A percentile compares a stretch with the other conserved stretches of the same genome.
phyloP scores from a whole-genome alignment of 2,888 invertebrate genomes.

The Sycophila texana region DNA sequence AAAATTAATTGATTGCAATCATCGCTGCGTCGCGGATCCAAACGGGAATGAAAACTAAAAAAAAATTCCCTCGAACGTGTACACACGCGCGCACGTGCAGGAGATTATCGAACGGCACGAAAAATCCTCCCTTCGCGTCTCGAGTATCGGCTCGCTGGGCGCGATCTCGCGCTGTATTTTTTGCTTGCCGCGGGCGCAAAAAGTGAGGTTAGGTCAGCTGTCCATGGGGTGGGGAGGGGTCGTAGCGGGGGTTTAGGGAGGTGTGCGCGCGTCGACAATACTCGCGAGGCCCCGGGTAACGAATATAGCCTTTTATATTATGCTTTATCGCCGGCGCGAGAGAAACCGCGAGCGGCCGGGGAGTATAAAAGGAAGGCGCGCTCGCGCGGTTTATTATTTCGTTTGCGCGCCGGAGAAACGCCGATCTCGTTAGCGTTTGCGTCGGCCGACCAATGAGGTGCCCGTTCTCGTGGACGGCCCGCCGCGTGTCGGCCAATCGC shows the following conservation, averaged over 20 bases:
- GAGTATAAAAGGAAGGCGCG: not conserved
- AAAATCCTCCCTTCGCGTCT: not conserved
- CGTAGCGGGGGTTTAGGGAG: too few species aligned
- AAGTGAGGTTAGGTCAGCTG: not conserved
- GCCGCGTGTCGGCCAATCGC: conserved; percentile 68
- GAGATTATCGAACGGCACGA: conserved; percentile 36
- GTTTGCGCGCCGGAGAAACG: conserved; percentile 65
- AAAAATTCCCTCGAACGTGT: not conserved
- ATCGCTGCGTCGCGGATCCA: not conserved
- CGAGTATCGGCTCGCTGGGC: too few species aligned
- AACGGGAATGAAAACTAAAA: not conserved
- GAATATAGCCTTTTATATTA: conserved; percentile 68
- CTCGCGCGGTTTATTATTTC: conserved; percentile 66
- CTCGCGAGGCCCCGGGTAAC: conserved; percentile 56
- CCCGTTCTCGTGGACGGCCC: conserved; percentile 72
- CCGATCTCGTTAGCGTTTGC: conserved; percentile 69
- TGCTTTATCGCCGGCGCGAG: conserved; percentile 64
- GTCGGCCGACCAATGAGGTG: conserved; percentile 68
- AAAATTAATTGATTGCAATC: conserved; percentile 55
- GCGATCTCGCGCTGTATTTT: not conserved
- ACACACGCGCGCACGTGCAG: conserved; percentile 41
- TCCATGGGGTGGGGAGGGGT: not conserved
- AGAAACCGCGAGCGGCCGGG: conserved; percentile 23
- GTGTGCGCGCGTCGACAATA: conserved; percentile 45
- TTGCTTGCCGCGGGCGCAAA: not conserved